Conservation (phyloP, 2,888 invertebrate genomes). For the Pseudococcus viburni region DNA sequence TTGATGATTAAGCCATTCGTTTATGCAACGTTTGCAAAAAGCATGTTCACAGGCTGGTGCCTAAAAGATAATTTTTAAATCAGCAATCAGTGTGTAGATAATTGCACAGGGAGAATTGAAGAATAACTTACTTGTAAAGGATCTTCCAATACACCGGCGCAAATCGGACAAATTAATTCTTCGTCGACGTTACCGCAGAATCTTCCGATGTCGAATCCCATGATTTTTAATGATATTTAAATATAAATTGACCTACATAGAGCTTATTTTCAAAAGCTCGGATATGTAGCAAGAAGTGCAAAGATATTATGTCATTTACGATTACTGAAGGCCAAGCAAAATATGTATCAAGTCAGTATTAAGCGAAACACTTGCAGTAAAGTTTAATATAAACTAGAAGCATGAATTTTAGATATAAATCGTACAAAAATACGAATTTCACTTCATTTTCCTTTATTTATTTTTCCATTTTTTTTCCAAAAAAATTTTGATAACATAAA, state of each 20-base stretch:
- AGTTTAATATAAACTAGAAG: background rate
- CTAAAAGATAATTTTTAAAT: slow-evolving; percentile 72
- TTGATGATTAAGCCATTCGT: slow-evolving; percentile 94
- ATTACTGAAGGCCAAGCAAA: background rate
- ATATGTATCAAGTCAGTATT: background rate
- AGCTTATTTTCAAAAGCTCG: background rate
- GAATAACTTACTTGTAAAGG: slow-evolving; percentile 80
- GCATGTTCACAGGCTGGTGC: slow-evolving; percentile 97
- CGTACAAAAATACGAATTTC: background rate
- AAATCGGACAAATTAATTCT: slow-evolving; percentile 96
- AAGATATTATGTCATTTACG: background rate
- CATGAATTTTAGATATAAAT: background rate
- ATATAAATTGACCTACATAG: slow-evolving; percentile 41
- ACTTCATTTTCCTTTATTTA: background rate
- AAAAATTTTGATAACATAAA: background rate
- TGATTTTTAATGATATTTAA: slow-evolving; percentile 71
- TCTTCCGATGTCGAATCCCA: slow-evolving; percentile 95
- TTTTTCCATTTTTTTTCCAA: background rate
- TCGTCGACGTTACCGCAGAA: slow-evolving; percentile 97
- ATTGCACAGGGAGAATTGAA: background rate
- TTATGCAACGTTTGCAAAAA: slow-evolving; percentile 93
- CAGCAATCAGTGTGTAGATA: background rate
- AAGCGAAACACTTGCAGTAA: background rate
- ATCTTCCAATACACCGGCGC: slow-evolving; percentile 94
- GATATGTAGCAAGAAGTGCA: background rate